Conservation (phyloP, 2,797 vertebrate genomes). For the Australoheros facetus region DNA sequence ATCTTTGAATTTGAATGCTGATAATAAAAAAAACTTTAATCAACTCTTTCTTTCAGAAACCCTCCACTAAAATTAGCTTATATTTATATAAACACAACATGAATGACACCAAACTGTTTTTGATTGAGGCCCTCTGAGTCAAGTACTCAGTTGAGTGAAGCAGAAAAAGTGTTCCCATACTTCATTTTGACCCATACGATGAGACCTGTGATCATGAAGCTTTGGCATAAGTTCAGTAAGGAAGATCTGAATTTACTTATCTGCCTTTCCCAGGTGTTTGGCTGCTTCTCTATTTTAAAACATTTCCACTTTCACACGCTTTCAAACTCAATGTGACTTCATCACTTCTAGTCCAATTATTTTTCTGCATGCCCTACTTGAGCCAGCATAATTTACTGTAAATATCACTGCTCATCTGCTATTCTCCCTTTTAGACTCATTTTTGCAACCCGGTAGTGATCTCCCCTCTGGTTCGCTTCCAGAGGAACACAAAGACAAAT, state of each 20-base stretch:
- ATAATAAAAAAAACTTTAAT: background rate
- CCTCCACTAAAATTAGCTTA: background rate
- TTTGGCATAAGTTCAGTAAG: no score
- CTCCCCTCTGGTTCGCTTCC: background rate
- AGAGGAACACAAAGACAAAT: background rate
- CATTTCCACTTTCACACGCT: no score
- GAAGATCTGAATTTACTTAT: no score
- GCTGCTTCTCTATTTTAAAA: no score
- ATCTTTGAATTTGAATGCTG: background rate
- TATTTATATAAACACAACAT: rapidly evolving
- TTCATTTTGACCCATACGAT: rapidly evolving
- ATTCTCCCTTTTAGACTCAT: no score
- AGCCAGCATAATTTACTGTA: no score
- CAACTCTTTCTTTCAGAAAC: background rate
- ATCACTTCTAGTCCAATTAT: no score
- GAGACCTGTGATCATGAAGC: background rate
- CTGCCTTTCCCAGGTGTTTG: no score
- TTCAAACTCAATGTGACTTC: no score
- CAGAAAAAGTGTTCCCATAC: background rate
- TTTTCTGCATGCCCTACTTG: no score
- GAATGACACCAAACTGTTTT: background rate
- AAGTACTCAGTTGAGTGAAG: background rate
- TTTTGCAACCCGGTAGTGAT: background rate
- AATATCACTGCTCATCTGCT: no score
- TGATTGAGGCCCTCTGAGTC: background rate